Base-by-base conservation (phyloP, 2,797 vertebrate genomes). In the Anguilla anguilla region DNA sequence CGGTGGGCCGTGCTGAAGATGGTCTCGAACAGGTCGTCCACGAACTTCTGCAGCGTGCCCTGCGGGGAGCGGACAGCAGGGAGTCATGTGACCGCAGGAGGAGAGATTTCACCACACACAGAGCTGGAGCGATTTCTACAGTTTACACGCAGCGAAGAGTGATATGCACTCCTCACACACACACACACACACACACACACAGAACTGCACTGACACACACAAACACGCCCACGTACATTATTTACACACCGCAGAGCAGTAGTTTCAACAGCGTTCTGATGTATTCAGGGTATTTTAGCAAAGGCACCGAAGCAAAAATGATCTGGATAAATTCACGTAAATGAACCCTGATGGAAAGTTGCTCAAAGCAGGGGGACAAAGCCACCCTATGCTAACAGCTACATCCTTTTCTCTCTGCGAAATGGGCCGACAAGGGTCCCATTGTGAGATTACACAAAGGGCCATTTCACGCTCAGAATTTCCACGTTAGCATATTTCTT, bases 1-100 rank as follows among this genome's bases (percentile, higher is more conserved):
- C 98, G 97, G 92, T 99, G 98, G 0, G 98, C 98, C 0, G 98
- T 99, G 95, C 98, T 99, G 93, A 99, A 99, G 93, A 99, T 98
- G 88, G 98, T 99, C 95, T 99, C 98, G 79, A 99, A 99, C 10
- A 99, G 94, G 94, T 99, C 98, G 0, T 99, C 98, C 89, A 99
- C 98, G 0, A 99, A 99, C 91, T 99, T 99, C 95, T 99, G 98
- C 88, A 99, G 94, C 0, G 98, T 99, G 59, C 98, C 98, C 98
- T 99, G 93, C 15, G 51, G 51, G 46, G 87, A 35, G 84, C 31
- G 53, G 49, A 69, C 9, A n/a, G 7, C 64, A 69, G 22, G 22
- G 0, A 19, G 74, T 17, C 13, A 79, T 4, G 19, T 43, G 35
- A 79, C 74, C 74, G 17, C 3, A 31, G 25, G 5, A 1, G 7